Base-by-base conservation (phyloP, 2,888 invertebrate genomes). In the Diaphora mendica region DNA sequence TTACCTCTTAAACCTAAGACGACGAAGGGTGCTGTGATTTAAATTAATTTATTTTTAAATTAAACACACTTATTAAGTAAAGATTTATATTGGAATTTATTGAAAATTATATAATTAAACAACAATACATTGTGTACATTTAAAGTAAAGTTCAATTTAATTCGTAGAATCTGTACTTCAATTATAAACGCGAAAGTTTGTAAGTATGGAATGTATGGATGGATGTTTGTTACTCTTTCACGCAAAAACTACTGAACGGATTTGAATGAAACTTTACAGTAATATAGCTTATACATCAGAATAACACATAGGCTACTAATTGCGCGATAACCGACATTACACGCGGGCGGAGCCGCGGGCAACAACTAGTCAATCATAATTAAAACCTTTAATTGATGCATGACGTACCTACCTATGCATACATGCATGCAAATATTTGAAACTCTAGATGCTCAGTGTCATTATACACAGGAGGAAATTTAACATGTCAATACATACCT, bases 1-100 rank as follows among this genome's bases (percentile, higher is more conserved):
- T 83, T 83, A 77, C 83, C 33, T 68, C 64, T 33, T 39, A 73
- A 68, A 78, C 69, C 73, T 71, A 74, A 78, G 62, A 75, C 72
- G 64, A 3, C 48, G 62, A 62, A 72, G 68, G 76, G 75, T 71
- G 69, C 67, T n/a, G 30, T 73, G 68, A 77, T 77, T 71, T 23
- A 67, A 74, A 75, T 62, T 26, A 59, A 68, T 71, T 30, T 33
- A 62, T 30, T 69, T 72, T 55, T 35, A 33, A 33, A 48, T 11
- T 11, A 35, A 35, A 35, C 35, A 35, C 35, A 7, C 35, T 7
- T 35, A 35, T 35, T 33, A 33, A 3, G 33, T 35, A 20, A n/a
- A n/a, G 23, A 64, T 20, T 23, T 9, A n/a, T n/a, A 55, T n/a
- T 55, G 13, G 1, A 0, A 26, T 59, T 59, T 26, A 59, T 26